Evolutionary conservation across 2,888 invertebrate genomes (phyloP).

Genomic region (Eurois occulta): DNA sequence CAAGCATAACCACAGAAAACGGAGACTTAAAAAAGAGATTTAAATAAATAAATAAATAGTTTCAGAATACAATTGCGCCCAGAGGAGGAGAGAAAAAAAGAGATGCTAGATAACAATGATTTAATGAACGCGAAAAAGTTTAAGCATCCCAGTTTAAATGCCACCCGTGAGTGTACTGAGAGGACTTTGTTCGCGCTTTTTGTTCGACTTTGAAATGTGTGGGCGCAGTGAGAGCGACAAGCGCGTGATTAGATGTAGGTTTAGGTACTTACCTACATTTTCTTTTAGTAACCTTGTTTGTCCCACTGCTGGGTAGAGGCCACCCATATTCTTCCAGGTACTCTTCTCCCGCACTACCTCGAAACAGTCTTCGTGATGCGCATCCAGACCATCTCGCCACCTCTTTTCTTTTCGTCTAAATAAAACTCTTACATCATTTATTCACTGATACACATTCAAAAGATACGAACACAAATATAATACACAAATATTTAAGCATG

Average conservation of each 20-base stretch:
- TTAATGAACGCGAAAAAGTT: constrained; percentile 82
- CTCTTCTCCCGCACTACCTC: too few species aligned
- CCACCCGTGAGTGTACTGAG: constrained; percentile 73
- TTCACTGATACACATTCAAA: too few species aligned
- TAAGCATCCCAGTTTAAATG: constrained; percentile 75
- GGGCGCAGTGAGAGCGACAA: constrained; percentile 51
- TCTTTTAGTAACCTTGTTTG: too few species aligned
- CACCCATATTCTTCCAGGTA: too few species aligned
- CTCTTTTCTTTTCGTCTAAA: too few species aligned
- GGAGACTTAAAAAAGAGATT: constrained; percentile 55
- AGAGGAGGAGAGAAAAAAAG: constrained; percentile 70
- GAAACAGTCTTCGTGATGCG: too few species aligned
- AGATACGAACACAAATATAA: too few species aligned
- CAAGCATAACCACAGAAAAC: background rate
- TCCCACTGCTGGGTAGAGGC: too few species aligned
- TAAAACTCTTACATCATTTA: too few species aligned
- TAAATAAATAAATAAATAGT: constrained; percentile 64
- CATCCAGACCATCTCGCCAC: too few species aligned
- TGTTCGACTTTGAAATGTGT: constrained; percentile 53
- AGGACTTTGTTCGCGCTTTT: constrained; percentile 67
- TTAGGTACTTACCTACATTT: too few species aligned
- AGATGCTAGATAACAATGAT: constrained; percentile 82
- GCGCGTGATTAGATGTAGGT: background rate
- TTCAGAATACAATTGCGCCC: constrained; percentile 68
- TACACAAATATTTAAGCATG: too few species aligned